Evolutionary conservation across 2,113 vertebrate genomes (phyloP).

Genomic region (Hiodon alosoides): DNA sequence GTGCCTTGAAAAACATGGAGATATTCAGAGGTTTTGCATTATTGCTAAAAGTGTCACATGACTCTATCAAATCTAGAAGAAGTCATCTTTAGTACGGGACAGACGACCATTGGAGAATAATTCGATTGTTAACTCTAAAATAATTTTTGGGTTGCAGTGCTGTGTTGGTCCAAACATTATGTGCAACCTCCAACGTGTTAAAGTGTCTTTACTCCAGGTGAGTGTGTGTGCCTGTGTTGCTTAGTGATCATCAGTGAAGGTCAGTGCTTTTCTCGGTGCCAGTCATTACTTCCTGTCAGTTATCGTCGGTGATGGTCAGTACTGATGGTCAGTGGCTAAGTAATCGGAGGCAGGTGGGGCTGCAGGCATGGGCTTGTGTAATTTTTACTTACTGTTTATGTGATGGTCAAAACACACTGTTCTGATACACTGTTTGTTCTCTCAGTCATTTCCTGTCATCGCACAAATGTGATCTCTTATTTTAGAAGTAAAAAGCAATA

Average conservation of each 20-base stretch:
- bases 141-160: too few relatives aligned
- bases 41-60: slow-evolving; percentile 33
- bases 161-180: background rate
- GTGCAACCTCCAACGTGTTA: background rate
- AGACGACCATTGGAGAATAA: slow-evolving; percentile 19
- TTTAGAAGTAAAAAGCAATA: slow-evolving; percentile 49
- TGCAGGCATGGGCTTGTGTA: too few relatives aligned
- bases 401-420: background rate
- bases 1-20: slow-evolving; percentile 25
- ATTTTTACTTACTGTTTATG: background rate
- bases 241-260: too few relatives aligned
- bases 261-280: background rate
- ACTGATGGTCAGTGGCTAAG: too few relatives aligned
- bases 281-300: background rate
- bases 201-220: too few relatives aligned
- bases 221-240: background rate
- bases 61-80: slow-evolving; percentile 37
- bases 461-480: slow-evolving; percentile 27
- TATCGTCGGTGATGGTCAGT: too few relatives aligned
- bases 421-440: background rate
- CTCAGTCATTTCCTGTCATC: background rate
- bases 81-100: slow-evolving; percentile 28
- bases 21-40: slow-evolving; percentile 37
- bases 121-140: background rate
- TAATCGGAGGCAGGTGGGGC: too few relatives aligned